Evolutionary conservation across 2,797 vertebrate genomes (phyloP).

Genomic region (Monodelphis domestica): DNA sequence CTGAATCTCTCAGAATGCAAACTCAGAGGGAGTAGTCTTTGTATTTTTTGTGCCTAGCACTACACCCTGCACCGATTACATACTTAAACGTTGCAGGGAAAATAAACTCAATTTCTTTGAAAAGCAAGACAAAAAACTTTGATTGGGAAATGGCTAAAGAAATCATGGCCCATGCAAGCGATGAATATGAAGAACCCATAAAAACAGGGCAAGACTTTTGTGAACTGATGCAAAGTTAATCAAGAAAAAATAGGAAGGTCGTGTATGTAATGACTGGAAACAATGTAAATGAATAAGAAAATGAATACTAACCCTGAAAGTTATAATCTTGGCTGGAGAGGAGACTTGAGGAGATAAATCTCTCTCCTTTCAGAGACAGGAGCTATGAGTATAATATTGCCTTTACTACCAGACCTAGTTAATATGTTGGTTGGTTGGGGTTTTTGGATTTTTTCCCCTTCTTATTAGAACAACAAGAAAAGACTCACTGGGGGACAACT

Average conservation of each 20-base stretch:
- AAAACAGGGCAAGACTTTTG: not conserved
- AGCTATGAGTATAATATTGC: not conserved
- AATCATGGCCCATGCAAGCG: not conserved
- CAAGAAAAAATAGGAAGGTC: not conserved
- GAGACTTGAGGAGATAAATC: not conserved
- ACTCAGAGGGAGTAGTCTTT: not conserved
- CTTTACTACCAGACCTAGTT: not conserved
- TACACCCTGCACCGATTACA: not conserved
- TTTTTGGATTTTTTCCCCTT: not conserved
- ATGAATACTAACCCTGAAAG: not conserved
- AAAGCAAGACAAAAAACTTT: not conserved
- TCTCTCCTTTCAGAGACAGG: not conserved
- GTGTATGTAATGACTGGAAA: not conserved
- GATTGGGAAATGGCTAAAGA: not conserved
- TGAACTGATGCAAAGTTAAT: not conserved
- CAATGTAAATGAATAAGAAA: not conserved
- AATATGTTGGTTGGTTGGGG: not conserved
- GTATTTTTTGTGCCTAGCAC: not conserved
- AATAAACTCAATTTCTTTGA: constrained; percentile 3
- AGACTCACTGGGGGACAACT: not conserved
- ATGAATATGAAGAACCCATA: not conserved
- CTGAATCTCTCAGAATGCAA: not conserved
- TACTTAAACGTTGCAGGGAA: not conserved
- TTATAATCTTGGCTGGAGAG: not conserved
- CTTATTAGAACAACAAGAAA: not conserved